Conservation (phyloP, 2,797 vertebrate species). For the Margarornis squamiger region DNA sequence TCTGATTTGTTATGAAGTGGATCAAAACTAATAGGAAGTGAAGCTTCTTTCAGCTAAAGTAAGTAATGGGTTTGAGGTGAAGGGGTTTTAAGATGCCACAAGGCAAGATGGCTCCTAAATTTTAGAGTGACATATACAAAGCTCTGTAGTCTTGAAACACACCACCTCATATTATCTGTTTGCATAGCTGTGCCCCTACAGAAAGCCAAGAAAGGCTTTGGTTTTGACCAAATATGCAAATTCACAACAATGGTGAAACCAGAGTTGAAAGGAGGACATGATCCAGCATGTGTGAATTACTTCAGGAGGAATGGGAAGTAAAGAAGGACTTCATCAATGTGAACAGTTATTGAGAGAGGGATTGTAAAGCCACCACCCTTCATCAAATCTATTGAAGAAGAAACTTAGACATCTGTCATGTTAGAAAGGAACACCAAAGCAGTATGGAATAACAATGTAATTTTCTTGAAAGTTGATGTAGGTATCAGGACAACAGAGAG, state of each 20-base stretch:
- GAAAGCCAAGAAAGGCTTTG: neutral
- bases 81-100: neutral
- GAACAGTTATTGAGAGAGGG: neutral
- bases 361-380: neutral
- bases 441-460: neutral
- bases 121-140: neutral
- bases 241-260: neutral
- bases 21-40: slow-evolving; percentile 67
- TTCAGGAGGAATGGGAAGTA: neutral
- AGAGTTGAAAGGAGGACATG: neutral
- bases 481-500: neutral
- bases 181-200: neutral
- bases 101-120: slow-evolving; percentile 21
- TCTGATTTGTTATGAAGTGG: slow-evolving; percentile 56
- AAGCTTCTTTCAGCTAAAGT: slow-evolving; percentile 60
- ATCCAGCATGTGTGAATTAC: neutral
- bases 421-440: neutral
- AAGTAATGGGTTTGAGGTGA: slow-evolving; percentile 29
- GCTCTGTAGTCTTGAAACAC: neutral
- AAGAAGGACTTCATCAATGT: neutral
- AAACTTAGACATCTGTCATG: neutral
- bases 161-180: neutral
- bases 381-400: neutral
- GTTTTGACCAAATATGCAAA: neutral
- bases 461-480: neutral